phyloP scores from a whole-genome alignment of 1,140 invertebrate genomes.

The Xylocopa sonorina region DNA sequence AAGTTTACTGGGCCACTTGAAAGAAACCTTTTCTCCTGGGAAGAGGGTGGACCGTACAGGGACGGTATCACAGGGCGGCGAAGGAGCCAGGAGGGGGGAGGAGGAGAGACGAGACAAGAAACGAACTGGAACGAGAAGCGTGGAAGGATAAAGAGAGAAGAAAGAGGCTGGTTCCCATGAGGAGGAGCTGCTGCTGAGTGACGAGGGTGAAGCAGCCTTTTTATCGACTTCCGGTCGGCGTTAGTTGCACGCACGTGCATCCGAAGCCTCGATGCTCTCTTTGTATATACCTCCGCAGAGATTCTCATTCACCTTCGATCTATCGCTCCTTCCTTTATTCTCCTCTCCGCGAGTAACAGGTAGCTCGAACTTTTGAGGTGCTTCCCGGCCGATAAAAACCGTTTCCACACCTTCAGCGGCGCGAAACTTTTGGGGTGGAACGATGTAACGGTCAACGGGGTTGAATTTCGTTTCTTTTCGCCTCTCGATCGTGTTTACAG shows the following conservation, averaged over 20 bases:
- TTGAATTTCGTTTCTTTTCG: neutral
- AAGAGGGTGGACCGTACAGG: slow-evolving; percentile 10
- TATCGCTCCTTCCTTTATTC: neutral
- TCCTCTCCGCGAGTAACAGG: slow-evolving; percentile 20
- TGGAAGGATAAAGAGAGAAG: slow-evolving; percentile 42
- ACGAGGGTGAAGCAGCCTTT: slow-evolving; percentile 81
- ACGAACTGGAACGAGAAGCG: slow-evolving; percentile 3
- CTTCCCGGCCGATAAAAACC: neutral
- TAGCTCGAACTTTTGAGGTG: neutral
- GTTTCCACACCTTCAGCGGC: neutral
- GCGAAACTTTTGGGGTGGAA: too few relatives aligned
- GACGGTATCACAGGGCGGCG: neutral
- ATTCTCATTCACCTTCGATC: slow-evolving; percentile 69
- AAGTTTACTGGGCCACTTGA: slow-evolving; percentile 40
- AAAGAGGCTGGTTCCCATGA: slow-evolving; percentile 67
- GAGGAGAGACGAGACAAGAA: slow-evolving; percentile 9
- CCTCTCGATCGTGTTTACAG: too few relatives aligned
- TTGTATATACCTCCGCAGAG: slow-evolving; percentile 74
- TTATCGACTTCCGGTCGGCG: slow-evolving; percentile 82
- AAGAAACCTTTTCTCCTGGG: slow-evolving; percentile 15
- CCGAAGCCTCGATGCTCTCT: slow-evolving; percentile 73
- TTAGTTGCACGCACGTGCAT: slow-evolving; percentile 80
- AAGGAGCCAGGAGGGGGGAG: neutral
- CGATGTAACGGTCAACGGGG: neutral
- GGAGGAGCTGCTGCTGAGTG: slow-evolving; percentile 75